Evolutionary conservation across 2,888 invertebrate genomes (phyloP).

Genomic region (Acanthosepion lycidas): DNA sequence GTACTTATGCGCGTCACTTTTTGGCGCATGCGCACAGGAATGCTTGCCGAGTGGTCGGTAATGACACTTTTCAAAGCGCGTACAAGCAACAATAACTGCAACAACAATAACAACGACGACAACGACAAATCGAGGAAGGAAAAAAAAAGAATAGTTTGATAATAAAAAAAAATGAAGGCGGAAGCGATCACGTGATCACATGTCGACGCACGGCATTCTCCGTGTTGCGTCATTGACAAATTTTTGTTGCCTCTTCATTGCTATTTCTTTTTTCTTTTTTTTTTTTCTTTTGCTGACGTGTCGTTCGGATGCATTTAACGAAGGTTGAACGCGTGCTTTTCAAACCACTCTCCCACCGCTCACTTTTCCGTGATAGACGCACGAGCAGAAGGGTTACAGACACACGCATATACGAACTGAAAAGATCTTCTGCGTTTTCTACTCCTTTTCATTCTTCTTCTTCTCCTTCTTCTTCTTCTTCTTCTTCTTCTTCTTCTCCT

Average conservation of each 20-base stretch:
- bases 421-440: neutral
- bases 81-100: neutral
- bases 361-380: neutral
- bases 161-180: neutral
- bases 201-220: neutral
- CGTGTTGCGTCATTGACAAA: neutral
- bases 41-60: neutral
- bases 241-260: neutral
- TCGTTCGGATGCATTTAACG: neutral
- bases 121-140: neutral
- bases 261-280: neutral
- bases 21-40: neutral
- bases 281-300: neutral
- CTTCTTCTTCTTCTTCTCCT: neutral
- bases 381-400: neutral
- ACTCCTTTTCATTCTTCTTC: neutral
- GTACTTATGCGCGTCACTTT: too few relatives aligned
- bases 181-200: neutral
- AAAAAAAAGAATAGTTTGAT: rapidly evolving
- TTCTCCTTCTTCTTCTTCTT: neutral
- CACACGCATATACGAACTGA: neutral
- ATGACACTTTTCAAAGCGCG: neutral
- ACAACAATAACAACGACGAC: neutral
- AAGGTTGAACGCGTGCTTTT: constrained; percentile 11
- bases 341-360: neutral